phyloP scores from a whole-genome alignment of 2,797 vertebrate genomes.

The Cichlasoma orientale region DNA sequence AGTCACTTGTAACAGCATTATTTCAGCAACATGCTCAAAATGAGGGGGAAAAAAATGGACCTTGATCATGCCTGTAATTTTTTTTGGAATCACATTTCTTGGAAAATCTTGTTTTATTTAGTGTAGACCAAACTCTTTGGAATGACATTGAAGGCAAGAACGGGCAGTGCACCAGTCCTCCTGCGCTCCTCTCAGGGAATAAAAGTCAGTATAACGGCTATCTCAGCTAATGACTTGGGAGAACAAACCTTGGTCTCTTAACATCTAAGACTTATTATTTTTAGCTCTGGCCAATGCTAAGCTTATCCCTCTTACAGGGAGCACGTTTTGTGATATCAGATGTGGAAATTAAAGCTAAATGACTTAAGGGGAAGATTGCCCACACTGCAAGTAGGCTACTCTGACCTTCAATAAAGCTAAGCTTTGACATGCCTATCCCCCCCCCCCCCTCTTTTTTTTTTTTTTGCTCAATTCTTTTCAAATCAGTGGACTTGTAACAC shows the following conservation, averaged over 20 bases:
- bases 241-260: slow-evolving; percentile 87
- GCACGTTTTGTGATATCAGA: slow-evolving; percentile 85
- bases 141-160: slow-evolving; percentile 84
- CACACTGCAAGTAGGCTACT: slow-evolving; percentile 84
- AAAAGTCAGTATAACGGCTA: slow-evolving; percentile 82
- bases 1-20: slow-evolving; percentile 46
- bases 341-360: slow-evolving; percentile 88
- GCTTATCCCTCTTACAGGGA: slow-evolving; percentile 85
- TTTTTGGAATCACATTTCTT: slow-evolving; percentile 35
- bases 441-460: slow-evolving; percentile 40
- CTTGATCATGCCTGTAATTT: slow-evolving; percentile 3
- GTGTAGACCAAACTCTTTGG: slow-evolving; percentile 76
- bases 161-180: slow-evolving; percentile 73
- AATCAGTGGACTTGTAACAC: slow-evolving; percentile 60
- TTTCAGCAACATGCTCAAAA: slow-evolving; percentile 21
- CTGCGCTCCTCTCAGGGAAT: slow-evolving; percentile 76
- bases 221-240: slow-evolving; percentile 88
- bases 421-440: slow-evolving; percentile 74
- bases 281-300: slow-evolving; percentile 84
- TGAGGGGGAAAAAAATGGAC: not conserved
- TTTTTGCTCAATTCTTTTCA: slow-evolving; percentile 67
- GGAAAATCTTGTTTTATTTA: slow-evolving; percentile 51
- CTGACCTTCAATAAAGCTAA: slow-evolving; percentile 84
- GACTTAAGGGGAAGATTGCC: slow-evolving; percentile 85
- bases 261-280: slow-evolving; percentile 88